Evolutionary conservation across 2,113 vertebrate genomes (phyloP).

Genomic region (Alectura lathami): DNA sequence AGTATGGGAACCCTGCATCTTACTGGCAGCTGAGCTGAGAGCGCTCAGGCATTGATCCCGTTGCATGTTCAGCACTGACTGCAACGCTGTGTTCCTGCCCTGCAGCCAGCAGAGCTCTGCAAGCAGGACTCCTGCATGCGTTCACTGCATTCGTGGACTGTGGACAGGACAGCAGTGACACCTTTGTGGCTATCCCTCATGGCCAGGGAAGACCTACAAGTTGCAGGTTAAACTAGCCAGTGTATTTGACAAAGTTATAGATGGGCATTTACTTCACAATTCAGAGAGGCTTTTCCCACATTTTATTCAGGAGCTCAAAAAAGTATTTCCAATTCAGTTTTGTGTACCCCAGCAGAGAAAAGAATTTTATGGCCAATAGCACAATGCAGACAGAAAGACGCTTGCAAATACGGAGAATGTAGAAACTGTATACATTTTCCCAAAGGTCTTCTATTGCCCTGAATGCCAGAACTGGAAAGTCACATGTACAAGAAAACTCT

Average conservation of each 20-base stretch:
- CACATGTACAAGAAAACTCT: not conserved
- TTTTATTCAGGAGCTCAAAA: not conserved
- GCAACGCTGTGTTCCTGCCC: not conserved
- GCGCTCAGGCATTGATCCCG: not conserved
- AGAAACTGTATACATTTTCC: not conserved
- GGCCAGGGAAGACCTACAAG: not conserved
- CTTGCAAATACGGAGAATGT: not conserved
- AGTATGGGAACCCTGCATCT: not conserved
- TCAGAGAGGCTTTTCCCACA: not conserved
- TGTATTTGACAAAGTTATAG: not conserved
- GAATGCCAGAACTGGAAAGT: not conserved
- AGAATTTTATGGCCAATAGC: not conserved
- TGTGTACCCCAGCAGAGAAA: not conserved
- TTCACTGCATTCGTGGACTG: not conserved
- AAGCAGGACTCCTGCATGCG: not conserved
- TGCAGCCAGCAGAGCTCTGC: not conserved
- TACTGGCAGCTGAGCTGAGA: not conserved
- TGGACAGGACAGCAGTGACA: not conserved
- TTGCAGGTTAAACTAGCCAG: not conserved
- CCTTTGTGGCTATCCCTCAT: not conserved
- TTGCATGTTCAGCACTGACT: not conserved
- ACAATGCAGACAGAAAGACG: not conserved
- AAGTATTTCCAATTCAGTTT: not conserved
- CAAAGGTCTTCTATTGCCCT: not conserved
- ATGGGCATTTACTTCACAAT: not conserved